These are phyloP conservation scores for Lophotis ruficrista DNA, from an alignment of 2,113 vertebrate species.

Conservation along the genomic window DNA sequence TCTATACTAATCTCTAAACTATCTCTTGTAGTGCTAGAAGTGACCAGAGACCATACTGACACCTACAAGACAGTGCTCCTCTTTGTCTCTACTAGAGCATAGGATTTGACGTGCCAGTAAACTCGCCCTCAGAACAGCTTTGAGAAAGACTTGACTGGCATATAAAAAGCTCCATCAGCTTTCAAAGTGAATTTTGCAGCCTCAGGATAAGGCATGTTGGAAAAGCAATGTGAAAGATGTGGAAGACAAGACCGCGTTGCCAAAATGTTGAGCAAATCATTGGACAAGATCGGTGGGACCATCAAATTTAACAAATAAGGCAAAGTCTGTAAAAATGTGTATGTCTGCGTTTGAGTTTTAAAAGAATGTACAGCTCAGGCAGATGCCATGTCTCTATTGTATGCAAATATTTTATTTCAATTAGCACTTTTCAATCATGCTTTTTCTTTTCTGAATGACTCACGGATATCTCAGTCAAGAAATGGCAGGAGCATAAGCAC, in stretches of 20 bases:
- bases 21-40: background rate
- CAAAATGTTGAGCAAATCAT: background rate
- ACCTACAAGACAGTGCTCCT: background rate
- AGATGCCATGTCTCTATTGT: slow-evolving; percentile 11
- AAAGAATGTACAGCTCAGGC: background rate
- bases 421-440: slow-evolving; percentile 62
- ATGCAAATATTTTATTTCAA: slow-evolving; percentile 62
- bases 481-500: background rate
- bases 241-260: background rate
- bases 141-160: background rate
- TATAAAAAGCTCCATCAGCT: background rate
- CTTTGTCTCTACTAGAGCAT: rapidly evolving
- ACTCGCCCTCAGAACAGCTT: background rate
- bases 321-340: background rate
- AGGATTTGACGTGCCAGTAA: background rate
- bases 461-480: slow-evolving; percentile 30
- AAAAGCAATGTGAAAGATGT: background rate
- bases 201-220: background rate
- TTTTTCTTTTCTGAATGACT: slow-evolving; percentile 47
- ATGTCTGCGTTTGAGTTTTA: background rate
- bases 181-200: background rate
- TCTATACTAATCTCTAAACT: too few relatives aligned
- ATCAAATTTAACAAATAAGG: background rate
- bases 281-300: background rate
- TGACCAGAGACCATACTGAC: background rate